phyloP scores from a whole-genome alignment of 2,888 invertebrate species.

The Eristalis tenax region DNA sequence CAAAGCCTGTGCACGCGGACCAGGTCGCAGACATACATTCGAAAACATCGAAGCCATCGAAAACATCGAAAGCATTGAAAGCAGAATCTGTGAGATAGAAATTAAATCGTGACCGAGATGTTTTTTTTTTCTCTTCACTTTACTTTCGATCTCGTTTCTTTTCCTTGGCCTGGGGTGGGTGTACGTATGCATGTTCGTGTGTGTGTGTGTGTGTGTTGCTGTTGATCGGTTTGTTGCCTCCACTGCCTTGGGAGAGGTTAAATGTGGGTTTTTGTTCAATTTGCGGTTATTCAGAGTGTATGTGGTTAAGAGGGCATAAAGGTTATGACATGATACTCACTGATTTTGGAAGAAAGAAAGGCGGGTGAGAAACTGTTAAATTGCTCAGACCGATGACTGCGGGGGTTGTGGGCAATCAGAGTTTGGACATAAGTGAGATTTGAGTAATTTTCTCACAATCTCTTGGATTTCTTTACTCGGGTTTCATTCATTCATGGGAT shows the following conservation, averaged over 20 bases:
- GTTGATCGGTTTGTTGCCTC: background rate
- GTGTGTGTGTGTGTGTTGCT: background rate
- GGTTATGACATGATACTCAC: constrained; percentile 59
- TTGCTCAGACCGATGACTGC: background rate
- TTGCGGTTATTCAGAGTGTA: constrained; percentile 59
- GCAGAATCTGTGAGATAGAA: constrained; percentile 65
- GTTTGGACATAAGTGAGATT: background rate
- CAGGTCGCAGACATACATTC: background rate
- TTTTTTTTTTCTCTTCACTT: constrained; percentile 46
- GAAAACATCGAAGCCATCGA: background rate
- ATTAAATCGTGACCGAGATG: constrained; percentile 70
- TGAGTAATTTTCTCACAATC: constrained; percentile 1
- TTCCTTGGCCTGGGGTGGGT: constrained; percentile 2
- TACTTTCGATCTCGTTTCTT: constrained; percentile 63
- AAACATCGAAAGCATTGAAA: background rate
- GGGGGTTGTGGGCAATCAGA: background rate
- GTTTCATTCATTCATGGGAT: background rate
- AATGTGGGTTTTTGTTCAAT: constrained; percentile 60
- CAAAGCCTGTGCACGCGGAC: background rate
- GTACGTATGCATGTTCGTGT: background rate
- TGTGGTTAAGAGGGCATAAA: constrained; percentile 39
- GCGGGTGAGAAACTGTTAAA: constrained; percentile 22
- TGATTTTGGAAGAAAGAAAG: constrained; percentile 29
- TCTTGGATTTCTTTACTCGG: background rate
- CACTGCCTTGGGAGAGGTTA: constrained; percentile 29